A percentile compares a stretch with the other conserved stretches of the same genome.
These are phyloP conservation scores for Drosophila santomea DNA, from an alignment of 1,140 invertebrate genomes.

Conservation along the genomic window DNA sequence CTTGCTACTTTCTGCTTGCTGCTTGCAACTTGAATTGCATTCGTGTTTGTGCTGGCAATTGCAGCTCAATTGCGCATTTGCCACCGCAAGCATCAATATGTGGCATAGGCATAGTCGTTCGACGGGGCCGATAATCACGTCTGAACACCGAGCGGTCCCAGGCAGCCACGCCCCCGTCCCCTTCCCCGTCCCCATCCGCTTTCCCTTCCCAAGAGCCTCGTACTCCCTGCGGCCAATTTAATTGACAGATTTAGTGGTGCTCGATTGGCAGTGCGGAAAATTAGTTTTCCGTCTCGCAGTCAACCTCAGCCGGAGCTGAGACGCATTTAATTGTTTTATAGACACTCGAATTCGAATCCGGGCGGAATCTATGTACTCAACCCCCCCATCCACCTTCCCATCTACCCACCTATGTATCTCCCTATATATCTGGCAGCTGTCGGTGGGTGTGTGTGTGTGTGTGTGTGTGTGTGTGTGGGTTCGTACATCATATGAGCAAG, in stretches of 20 bases:
- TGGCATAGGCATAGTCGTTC: slow-evolving; percentile 57
- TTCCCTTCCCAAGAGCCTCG: background rate
- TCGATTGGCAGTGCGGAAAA: slow-evolving; percentile 82
- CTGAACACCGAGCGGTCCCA: slow-evolving; percentile 29
- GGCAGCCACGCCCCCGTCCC: background rate
- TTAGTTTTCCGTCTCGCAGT: slow-evolving; percentile 80
- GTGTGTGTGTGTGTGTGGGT: slow-evolving; percentile 8
- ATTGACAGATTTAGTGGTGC: slow-evolving; percentile 81
- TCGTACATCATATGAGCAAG: slow-evolving; percentile 50
- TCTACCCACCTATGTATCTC: background rate
- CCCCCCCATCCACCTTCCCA: slow-evolving; percentile 10
- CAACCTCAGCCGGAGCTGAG: slow-evolving; percentile 53
- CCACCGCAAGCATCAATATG: slow-evolving; percentile 81
- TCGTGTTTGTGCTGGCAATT: slow-evolving; percentile 75
- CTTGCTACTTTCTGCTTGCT: slow-evolving; percentile 11
- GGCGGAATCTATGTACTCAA: slow-evolving; percentile 14
- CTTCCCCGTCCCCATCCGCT: background rate
- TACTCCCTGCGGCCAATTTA: slow-evolving; percentile 81
- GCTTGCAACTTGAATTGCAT: slow-evolving; percentile 56
- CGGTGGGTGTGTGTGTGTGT: slow-evolving; percentile 26
- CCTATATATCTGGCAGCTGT: slow-evolving; percentile 17
- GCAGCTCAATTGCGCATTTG: slow-evolving; percentile 83
- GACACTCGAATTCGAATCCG: slow-evolving; percentile 55
- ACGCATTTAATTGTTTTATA: slow-evolving; percentile 81
- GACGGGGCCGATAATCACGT: slow-evolving; percentile 5